A percentile compares a stretch with the other conserved stretches of the same genome.
phyloP scores from a whole-genome alignment of 2,113 vertebrate species.

The Cygnus atratus region DNA sequence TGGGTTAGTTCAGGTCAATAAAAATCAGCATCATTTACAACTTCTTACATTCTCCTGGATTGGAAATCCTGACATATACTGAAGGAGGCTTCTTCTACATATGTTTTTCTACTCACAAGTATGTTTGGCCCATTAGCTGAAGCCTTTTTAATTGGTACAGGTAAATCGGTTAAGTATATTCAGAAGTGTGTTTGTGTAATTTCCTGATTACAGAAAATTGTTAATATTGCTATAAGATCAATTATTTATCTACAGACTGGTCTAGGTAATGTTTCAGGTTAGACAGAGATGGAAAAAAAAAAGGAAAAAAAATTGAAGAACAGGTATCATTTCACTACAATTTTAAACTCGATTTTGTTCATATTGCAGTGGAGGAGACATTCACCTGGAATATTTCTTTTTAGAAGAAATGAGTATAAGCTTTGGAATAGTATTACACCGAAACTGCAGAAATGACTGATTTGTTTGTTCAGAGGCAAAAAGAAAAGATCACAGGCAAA shows the following conservation, averaged over 20 bases:
- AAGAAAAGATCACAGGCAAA: neutral
- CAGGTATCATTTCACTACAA: neutral
- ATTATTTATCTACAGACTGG: neutral
- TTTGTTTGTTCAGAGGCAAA: neutral
- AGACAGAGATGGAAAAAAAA: rapidly evolving
- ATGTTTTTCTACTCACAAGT: neutral
- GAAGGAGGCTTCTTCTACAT: neutral
- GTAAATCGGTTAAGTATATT: neutral
- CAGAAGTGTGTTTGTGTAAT: neutral
- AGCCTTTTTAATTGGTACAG: neutral
- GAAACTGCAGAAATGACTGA: neutral
- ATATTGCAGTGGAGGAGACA: neutral
- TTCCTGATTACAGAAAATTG: neutral
- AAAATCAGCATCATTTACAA: conserved; percentile 3
- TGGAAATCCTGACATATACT: neutral
- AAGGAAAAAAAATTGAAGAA: neutral
- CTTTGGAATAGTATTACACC: neutral
- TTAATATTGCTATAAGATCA: neutral
- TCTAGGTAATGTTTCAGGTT: neutral
- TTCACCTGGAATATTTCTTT: neutral
- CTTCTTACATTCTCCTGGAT: neutral
- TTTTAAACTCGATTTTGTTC: neutral
- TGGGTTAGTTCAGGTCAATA: neutral
- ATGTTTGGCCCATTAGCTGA: neutral
- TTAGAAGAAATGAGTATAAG: neutral